Base-by-base conservation (phyloP, 2,797 vertebrate genomes). In the Xyrichtys novacula region DNA sequence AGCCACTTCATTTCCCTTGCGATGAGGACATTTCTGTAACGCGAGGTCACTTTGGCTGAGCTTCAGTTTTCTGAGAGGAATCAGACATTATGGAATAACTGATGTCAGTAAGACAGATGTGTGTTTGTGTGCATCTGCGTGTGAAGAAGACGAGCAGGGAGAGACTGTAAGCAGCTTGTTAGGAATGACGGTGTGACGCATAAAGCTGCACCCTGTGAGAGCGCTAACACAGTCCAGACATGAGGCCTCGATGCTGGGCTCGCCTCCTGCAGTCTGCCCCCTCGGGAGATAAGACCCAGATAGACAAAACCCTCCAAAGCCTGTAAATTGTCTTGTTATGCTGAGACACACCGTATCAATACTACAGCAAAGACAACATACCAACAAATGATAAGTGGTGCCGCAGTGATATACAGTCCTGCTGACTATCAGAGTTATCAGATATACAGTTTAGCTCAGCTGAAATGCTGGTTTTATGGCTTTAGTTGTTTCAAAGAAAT, bases 271-370 rank as follows among this genome's bases (percentile, higher is more conserved):
- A 9, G 44, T 10, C 34, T 10, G 15, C 16, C 26, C 9, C 59
- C 10, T 6, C 34, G 2, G 5, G 25, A 46, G 78, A 86, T 84
- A 78, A 80, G 42, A 55, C 49, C 38, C 58, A 54, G 78, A 84
- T 62, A 68, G 36, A 46, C 22, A 54, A 3, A 32, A 0, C 23
- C 39, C 48, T 76, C 43, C 62, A 38, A 65, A 53, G 76, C 52
- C 83, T 83, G 72, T 23, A 48, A 59, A 73, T 66, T 36, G 66
- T 78, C 80, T 49, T 19, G 6, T 61, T 65, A 17, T 58, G 10
- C 61, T 46, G 29, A 65, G 46, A 48, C 65, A n/a, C 7, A 19
- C 25, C 7, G n/a, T 61, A 48, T 69, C 74, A 60, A 8, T 31
- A 50, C 49, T 56, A 39, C 53, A 42, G 58, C 38, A 4, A 1